Percentiles rank a stretch among this genome's conserved stretches.
Conservation (phyloP, 2,888 invertebrate genomes). For the Mallateleia sp. region DNA sequence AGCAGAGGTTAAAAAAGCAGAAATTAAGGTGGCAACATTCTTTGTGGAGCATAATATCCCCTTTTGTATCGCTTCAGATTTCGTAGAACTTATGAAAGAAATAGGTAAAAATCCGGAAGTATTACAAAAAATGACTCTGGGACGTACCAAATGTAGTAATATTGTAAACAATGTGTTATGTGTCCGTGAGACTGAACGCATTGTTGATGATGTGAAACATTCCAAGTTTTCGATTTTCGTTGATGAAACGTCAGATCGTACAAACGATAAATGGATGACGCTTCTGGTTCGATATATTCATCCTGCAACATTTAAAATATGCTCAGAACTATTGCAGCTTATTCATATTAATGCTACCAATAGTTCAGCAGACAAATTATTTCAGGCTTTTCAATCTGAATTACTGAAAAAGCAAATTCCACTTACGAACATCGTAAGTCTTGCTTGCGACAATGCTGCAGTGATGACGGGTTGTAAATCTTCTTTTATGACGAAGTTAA, state of each 20-base stretch:
- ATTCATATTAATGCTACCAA: not conserved
- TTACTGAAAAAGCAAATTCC: slow-evolving; percentile 14
- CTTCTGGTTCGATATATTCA: not conserved
- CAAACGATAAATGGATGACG: slow-evolving; percentile 3
- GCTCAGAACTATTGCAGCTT: not conserved
- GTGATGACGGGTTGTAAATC: slow-evolving; percentile 4
- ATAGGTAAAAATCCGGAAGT: not conserved
- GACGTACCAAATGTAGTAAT: not conserved
- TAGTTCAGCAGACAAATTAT: not conserved
- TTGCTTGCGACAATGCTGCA: slow-evolving; percentile 5
- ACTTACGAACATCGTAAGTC: not conserved
- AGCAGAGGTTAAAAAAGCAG: not conserved
- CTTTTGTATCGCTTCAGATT: too few species aligned
- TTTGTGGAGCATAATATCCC: not conserved
- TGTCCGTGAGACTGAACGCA: not conserved
- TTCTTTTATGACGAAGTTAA: not conserved
- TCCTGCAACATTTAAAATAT: not conserved
- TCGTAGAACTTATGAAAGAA: not conserved
- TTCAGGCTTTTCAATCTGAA: not conserved
- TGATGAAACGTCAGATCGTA: not conserved
- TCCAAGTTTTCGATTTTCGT: not conserved
- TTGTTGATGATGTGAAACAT: not conserved
- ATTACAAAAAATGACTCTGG: not conserved
- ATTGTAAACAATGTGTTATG: not conserved
- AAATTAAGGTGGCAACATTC: not conserved